Base-by-base conservation (phyloP, 2,888 invertebrate genomes). In the Antheraea assamensis region DNA sequence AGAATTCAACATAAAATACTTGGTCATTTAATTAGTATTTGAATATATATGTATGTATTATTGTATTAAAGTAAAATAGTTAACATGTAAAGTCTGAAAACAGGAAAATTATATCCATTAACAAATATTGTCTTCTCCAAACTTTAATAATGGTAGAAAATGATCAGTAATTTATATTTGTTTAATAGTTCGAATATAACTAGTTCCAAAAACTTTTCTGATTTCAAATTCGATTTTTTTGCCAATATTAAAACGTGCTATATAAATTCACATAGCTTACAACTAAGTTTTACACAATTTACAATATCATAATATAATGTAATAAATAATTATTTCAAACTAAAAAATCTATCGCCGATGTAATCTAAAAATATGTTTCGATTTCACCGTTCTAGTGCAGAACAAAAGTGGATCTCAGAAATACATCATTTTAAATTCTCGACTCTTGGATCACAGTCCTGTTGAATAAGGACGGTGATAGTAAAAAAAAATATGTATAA, bases 391-490 rank as follows among this genome's bases (percentile, higher is more conserved):
- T 58, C 24, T 21, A 3, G 1, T 66, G 19, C 4, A 8, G 35
- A 8, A 31, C 31, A 35, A 8, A 35, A 68, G n/a, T n/a, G 8
- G 19, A 19, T 10, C 31, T 66, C 35, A 70, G 19, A 71, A 71
- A 49, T 71, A 71, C 49, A 3, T 13, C 49, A 49, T 49, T 49
- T 52, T 71, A 7, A 61, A 61, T 61, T 61, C 27, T 8, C 49
- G 30, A 19, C 21, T 49, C 1, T 47, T 27, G 35, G 19, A 71
- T 71, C 30, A 27, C 27, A 52, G 52, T 52, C 27, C 17, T 55
- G 4, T 2, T 19, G 19, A 35, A 21, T 35, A n/a, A 10, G 35
- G 30, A 4, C 72, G 72, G 76, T 68, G 74, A 81, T 78, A 19
- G 61, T 58, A 64, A 30, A 30, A 21, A 30, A 30, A 30, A 58